These are phyloP conservation scores for Caenorhabditis wallacei DNA, from an alignment of 2,888 invertebrate genomes.

Conservation along the genomic window DNA sequence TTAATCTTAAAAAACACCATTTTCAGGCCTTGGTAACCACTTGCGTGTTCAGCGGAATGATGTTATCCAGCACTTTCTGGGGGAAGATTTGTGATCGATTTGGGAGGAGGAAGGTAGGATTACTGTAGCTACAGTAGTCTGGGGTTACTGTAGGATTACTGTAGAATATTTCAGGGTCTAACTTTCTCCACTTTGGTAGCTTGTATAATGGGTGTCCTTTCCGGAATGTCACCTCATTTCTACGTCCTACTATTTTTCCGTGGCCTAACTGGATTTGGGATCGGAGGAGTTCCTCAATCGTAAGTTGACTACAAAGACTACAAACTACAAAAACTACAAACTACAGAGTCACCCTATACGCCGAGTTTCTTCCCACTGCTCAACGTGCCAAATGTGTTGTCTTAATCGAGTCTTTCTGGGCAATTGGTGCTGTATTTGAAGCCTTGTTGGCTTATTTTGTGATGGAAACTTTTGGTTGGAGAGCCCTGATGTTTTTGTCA, in stretches of 20 bases:
- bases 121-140: background rate
- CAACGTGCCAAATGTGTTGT: constrained; percentile 96
- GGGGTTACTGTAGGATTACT: constrained; percentile 60
- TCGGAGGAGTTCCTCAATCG: constrained; percentile 98
- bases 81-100: constrained; percentile 91
- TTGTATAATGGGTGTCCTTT: constrained; percentile 93
- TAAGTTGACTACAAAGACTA: constrained; percentile 85
- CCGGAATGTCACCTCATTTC: constrained; percentile 93
- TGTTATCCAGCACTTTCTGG: constrained; percentile 97
- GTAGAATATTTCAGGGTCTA: constrained; percentile 88
- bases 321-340: constrained; percentile 80
- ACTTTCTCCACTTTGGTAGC: constrained; percentile 92
- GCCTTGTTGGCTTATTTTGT: constrained; percentile 92
- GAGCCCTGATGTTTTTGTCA: constrained; percentile 94
- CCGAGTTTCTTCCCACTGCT: constrained; percentile 95
- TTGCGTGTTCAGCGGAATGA: constrained; percentile 94
- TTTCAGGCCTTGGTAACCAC: constrained; percentile 93
- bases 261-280: constrained; percentile 95
- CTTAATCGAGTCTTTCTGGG: constrained; percentile 97
- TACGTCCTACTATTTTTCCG: constrained; percentile 93
- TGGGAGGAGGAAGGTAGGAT: constrained; percentile 75
- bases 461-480: constrained; percentile 94
- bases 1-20: too few species aligned
- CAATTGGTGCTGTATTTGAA: constrained; percentile 94
- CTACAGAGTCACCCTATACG: constrained; percentile 93